Evolutionary conservation across 1,140 invertebrate species (phyloP), one percentile per base, ranked within the genome.

Genomic region (Pomacea maculata): DNA sequence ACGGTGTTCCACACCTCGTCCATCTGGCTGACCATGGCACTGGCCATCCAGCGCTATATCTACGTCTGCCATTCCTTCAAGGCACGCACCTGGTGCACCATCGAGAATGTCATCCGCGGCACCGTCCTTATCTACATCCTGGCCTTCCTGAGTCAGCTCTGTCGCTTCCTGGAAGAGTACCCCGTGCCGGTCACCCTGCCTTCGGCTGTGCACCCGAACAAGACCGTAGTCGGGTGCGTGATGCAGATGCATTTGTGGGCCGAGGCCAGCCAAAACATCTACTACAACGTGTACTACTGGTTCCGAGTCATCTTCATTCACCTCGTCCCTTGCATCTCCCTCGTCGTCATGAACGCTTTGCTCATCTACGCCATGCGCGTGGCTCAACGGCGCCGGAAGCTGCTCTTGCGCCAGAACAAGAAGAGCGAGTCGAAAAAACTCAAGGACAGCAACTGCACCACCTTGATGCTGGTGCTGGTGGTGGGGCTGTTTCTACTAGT

Each of bases 401-500:
- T 95, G 88, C 92, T 97, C 15, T 95, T 97, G 87, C 95, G 95
- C 79, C 96, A 97, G 87, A 96, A 96, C 89, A 93, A 95, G 80
- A 96, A 95, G 88, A 95, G 93, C 83, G 96, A 96, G 91, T 96
- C 95, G 90, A 95, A 95, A 89, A 95, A 95, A 86, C 92, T 96
- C 74, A 93, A 88, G 77, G 97, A 97, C 87, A 95, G 95, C 10
- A 98, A 98, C 87, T 97, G 96, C 88, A 98, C 97, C 4, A 98
- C 96, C 0, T 90, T 98, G 11, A 98, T 98, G 97, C 92, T 98
- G 7, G 97, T 98, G n/a, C 96, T 97, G 8, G 96, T 98, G 1
- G 97, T 98, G 0, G 95, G 96, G 0, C 95, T 97, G 0, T 98
- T 98, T 89, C 92, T 98, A 0, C 92, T 96, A 80, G 96, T 97